phyloP scores from a whole-genome alignment of 2,113 vertebrate species.

The Catharus bicknelli region DNA sequence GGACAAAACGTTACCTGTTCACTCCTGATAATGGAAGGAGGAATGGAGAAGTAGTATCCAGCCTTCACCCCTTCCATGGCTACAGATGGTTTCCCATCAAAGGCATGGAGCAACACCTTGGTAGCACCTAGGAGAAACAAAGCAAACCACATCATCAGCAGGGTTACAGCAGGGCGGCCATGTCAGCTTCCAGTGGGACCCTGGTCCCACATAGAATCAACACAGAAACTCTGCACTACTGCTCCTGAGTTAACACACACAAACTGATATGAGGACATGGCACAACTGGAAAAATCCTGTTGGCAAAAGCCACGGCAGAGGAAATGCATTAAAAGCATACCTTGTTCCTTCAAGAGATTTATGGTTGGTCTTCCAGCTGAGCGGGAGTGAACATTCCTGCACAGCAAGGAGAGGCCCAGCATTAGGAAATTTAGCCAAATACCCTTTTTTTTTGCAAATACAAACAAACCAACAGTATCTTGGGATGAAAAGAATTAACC shows the following conservation, averaged over 20 bases:
- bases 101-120: constrained; percentile 91
- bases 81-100: constrained; percentile 91
- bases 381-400: constrained; percentile 95
- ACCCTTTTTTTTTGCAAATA: background rate
- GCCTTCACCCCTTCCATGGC: constrained; percentile 94
- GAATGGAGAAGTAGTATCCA: constrained; percentile 94
- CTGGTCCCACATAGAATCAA: background rate
- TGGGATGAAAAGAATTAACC: background rate
- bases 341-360: constrained; percentile 90
- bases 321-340: constrained; percentile 66
- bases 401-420: background rate
- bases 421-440: background rate
- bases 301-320: background rate
- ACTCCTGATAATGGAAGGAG: constrained; percentile 91
- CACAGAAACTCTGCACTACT: background rate
- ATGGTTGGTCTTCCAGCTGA: constrained; percentile 96
- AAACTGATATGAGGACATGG: background rate
- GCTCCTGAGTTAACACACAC: background rate
- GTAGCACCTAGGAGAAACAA: constrained; percentile 77
- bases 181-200: background rate
- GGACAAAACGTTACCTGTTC: constrained; percentile 81
- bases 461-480: background rate
- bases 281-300: background rate
- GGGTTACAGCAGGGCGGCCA: background rate
- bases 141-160: background rate